Percentiles rank a stretch among this genome's conserved stretches.
These are phyloP conservation scores for Bungarus multicinctus DNA, from an alignment of 2,113 vertebrate species.

Conservation along the genomic window DNA sequence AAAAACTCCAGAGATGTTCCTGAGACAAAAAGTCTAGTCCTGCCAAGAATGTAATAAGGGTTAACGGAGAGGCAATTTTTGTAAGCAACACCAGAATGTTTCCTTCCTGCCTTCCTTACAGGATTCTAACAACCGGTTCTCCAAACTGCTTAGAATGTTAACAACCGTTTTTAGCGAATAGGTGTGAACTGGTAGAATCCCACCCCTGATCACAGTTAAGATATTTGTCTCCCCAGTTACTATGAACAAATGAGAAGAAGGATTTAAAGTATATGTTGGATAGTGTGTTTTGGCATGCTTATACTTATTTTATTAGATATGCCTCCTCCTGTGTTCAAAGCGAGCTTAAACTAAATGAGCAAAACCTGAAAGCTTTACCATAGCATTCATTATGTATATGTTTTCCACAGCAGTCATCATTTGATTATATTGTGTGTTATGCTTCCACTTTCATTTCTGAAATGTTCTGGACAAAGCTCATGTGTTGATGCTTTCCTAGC, in stretches of 20 bases:
- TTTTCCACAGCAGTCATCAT: not conserved
- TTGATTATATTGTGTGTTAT: not conserved
- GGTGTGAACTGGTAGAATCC: too few species aligned
- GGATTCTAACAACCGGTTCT: too few species aligned
- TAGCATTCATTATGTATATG: not conserved
- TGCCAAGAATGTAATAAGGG: too few species aligned
- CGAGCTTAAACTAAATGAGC: not conserved
- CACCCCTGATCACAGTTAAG: too few species aligned
- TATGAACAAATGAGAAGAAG: not conserved
- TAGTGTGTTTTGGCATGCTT: too few species aligned
- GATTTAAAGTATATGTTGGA: not conserved
- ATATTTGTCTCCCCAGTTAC: not conserved
- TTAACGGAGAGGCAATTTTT: too few species aligned
- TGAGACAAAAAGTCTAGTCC: too few species aligned
- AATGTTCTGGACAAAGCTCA: not conserved
- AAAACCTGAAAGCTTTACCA: not conserved
- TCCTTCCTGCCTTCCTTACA: too few species aligned
- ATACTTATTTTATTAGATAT: not conserved
- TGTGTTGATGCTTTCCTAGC: not conserved
- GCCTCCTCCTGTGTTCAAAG: not conserved
- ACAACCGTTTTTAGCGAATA: too few species aligned
- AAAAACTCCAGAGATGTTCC: too few species aligned
- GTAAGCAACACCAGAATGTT: too few species aligned
- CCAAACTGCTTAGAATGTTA: too few species aligned
- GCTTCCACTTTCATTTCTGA: not conserved